Percentiles rank a stretch among this genome's conserved stretches.
Conservation (phyloP, 2,888 invertebrate species). For the Drosophila macrospina region DNA sequence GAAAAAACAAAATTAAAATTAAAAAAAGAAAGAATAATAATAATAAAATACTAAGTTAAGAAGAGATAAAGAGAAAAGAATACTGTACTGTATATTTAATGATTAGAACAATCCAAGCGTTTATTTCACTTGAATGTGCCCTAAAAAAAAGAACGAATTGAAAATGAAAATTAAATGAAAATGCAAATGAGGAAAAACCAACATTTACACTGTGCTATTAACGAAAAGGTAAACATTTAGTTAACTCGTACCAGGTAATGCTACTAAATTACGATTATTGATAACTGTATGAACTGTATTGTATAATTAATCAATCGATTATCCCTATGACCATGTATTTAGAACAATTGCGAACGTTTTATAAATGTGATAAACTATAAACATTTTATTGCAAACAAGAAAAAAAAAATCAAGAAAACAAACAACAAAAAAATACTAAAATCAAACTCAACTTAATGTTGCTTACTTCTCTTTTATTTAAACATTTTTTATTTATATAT, state of each 20-base stretch:
- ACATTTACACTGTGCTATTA: conserved; percentile 68
- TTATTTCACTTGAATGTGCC: conserved; percentile 64
- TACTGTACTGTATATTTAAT: conserved; percentile 34
- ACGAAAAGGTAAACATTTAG: conserved; percentile 55
- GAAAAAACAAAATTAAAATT: conserved; percentile 2
- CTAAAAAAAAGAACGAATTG: conserved; percentile 24
- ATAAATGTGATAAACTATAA: conserved; percentile 69
- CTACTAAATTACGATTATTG: conserved; percentile 40
- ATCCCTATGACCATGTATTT: conserved; percentile 62
- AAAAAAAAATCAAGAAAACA: conserved; percentile 7
- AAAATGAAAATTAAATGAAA: too few species aligned
- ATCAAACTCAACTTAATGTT: conserved; percentile 18
- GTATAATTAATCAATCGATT: conserved; percentile 34
- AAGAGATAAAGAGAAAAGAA: conserved; percentile 16
- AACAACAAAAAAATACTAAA: conserved; percentile 6
- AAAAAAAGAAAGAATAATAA: background rate
- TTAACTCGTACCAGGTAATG: conserved; percentile 54
- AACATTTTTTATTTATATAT: conserved; percentile 4
- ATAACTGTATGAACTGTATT: conserved; percentile 54
- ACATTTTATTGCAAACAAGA: conserved; percentile 54
- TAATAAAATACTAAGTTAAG: conserved; percentile 13
- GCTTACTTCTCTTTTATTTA: conserved; percentile 11
- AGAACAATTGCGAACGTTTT: conserved; percentile 60
- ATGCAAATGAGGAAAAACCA: background rate
- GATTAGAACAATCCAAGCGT: conserved; percentile 39